Evolutionary conservation across 2,113 vertebrate species (phyloP).

Genomic region (Climacteris rufus): DNA sequence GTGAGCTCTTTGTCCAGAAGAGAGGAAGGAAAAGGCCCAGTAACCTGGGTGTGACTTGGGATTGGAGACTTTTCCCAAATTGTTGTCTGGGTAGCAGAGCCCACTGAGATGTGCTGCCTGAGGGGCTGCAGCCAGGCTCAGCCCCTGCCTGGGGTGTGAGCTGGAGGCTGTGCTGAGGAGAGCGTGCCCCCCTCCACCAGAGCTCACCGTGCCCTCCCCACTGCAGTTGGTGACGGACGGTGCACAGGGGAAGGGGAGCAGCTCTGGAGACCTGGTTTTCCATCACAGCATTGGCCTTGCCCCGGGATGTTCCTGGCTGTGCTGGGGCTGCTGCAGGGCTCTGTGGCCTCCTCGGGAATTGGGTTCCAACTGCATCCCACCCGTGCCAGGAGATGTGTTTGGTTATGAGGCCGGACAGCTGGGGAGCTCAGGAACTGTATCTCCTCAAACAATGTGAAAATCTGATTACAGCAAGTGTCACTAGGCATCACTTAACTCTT

Average conservation of each 20-base stretch:
- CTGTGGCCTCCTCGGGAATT: neutral
- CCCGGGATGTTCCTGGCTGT: neutral
- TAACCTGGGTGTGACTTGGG: neutral
- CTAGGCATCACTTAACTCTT: slow-evolving; percentile 42
- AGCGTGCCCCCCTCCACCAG: neutral
- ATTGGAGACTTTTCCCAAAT: neutral
- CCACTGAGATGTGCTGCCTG: neutral
- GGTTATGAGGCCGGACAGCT: slow-evolving; percentile 57
- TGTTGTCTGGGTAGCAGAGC: neutral
- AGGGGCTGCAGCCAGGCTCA: neutral
- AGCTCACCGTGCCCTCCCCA: fast-evolving
- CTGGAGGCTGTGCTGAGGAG: neutral
- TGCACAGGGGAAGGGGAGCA: neutral
- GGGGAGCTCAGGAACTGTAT: slow-evolving; percentile 34
- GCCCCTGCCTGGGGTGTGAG: neutral
- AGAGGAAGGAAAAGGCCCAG: neutral
- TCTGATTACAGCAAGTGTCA: slow-evolving; percentile 57
- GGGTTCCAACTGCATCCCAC: neutral
- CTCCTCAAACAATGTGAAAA: slow-evolving; percentile 48
- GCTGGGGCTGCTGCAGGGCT: neutral
- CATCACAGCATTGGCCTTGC: neutral
- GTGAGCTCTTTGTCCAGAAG: neutral
- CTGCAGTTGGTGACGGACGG: neutral
- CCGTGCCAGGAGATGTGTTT: neutral
- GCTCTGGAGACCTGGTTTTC: neutral